phyloP scores from a whole-genome alignment of 2,797 vertebrate species.

The Botia almorhae region DNA sequence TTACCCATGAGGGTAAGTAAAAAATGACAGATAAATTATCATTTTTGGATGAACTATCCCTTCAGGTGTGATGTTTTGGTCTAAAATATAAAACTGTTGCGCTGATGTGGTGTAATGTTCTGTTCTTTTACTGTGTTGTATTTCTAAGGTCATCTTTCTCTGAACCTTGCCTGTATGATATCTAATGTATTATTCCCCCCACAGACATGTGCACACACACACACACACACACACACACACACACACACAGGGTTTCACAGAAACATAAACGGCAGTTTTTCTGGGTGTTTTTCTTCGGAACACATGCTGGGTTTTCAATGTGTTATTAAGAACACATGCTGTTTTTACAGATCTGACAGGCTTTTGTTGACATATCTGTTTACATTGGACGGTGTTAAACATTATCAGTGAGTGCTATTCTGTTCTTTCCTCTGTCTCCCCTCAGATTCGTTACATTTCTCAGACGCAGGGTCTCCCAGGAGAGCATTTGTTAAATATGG shows the following conservation, averaged over 20 bases:
- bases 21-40: too few relatives aligned
- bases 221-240: conserved; percentile 64
- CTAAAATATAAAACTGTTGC: too few relatives aligned
- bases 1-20: too few relatives aligned
- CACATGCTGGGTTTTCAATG: conserved; percentile 5
- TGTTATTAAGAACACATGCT: conserved; percentile 12
- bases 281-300: background rate
- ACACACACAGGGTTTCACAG: background rate
- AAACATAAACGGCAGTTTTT: conserved; percentile 4
- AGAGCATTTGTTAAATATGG: conserved; percentile 91
- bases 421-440: conserved; percentile 23
- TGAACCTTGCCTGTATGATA: too few relatives aligned
- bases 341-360: background rate
- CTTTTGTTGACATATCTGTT: conserved; percentile 24
- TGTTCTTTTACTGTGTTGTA: too few relatives aligned
- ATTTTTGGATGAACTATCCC: too few relatives aligned
- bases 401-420: background rate
- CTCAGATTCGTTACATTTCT: conserved; percentile 98
- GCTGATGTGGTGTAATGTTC: too few relatives aligned
- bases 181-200: too few relatives aligned
- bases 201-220: too few relatives aligned
- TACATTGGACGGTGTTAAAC: background rate
- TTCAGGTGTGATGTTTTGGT: too few relatives aligned
- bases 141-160: too few relatives aligned
- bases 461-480: conserved; percentile 97